Evolutionary conservation across 2,113 vertebrate species (phyloP).

Genomic region (Thalassoma bifasciatum): DNA sequence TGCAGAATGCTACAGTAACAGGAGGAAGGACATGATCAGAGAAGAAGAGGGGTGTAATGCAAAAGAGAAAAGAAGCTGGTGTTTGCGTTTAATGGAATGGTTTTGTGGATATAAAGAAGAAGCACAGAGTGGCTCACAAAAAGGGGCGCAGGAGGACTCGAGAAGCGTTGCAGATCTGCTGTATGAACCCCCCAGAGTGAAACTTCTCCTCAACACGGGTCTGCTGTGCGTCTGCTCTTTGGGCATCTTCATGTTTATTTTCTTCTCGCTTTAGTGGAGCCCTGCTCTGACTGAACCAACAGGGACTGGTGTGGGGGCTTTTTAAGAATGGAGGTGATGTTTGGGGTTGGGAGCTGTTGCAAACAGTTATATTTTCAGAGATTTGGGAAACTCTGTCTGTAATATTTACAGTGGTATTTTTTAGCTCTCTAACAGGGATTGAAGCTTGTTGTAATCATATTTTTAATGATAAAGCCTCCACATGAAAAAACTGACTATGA

Average conservation of each 20-base stretch:
- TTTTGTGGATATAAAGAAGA: constrained; percentile 88
- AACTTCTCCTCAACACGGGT: constrained; percentile 89
- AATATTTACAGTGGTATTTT: constrained; percentile 81
- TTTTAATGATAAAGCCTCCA: constrained; percentile 58
- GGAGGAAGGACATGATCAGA: constrained; percentile 83
- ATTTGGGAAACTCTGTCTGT: constrained; percentile 72
- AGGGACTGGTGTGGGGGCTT: not conserved
- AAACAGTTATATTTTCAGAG: constrained; percentile 46
- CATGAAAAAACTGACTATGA: constrained; percentile 39
- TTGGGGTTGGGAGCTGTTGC: constrained; percentile 26
- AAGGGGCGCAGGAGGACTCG: constrained; percentile 84
- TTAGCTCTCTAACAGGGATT: constrained; percentile 66
- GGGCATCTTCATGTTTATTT: constrained; percentile 96
- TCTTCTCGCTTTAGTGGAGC: constrained; percentile 91
- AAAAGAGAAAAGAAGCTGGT: constrained; percentile 65
- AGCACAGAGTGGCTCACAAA: constrained; percentile 78
- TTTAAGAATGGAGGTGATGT: constrained; percentile 1
- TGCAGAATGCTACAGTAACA: constrained; percentile 85
- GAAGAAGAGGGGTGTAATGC: constrained; percentile 77
- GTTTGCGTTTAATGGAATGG: constrained; percentile 86
- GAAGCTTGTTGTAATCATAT: constrained; percentile 60
- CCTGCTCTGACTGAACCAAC: constrained; percentile 34
- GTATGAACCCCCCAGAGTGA: constrained; percentile 91
- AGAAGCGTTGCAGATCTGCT: constrained; percentile 88
- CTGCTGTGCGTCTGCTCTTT: constrained; percentile 90